phyloP scores from a whole-genome alignment of 37 sponge, comb jelly and placozoan genomes.

The Ephydatia muelleri region DNA sequence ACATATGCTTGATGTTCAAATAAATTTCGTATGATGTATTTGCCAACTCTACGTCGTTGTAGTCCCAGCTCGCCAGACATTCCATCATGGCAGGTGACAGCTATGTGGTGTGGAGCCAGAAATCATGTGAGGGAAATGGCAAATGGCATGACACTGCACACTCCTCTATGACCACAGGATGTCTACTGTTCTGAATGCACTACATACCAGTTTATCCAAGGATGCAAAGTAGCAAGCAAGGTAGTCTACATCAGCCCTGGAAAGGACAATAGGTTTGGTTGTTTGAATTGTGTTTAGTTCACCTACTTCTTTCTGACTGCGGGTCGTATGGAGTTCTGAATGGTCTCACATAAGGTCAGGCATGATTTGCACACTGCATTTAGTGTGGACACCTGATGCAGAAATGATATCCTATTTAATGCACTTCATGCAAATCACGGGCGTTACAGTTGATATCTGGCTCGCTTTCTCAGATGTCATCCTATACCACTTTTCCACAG shows the following conservation, averaged over 20 bases:
- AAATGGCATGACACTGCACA: too few relatives aligned
- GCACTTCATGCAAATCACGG: not conserved
- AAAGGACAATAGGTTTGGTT: not conserved
- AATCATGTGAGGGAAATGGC: not conserved
- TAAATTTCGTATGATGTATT: not conserved
- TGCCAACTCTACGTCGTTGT: not conserved
- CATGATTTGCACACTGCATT: not conserved
- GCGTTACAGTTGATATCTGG: not conserved
- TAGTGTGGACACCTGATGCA: not conserved
- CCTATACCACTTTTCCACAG: not conserved
- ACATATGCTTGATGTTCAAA: not conserved
- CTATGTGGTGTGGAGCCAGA: not conserved
- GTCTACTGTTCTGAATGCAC: not conserved
- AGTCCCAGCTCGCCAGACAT: not conserved
- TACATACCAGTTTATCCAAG: conserved; percentile 53
- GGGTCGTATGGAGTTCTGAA: not conserved
- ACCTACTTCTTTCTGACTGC: not conserved
- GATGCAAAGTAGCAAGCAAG: conserved; percentile 27
- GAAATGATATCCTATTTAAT: not conserved
- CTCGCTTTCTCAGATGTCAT: not conserved
- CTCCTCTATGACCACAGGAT: too few relatives aligned
- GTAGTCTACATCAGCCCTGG: conserved; percentile 43
- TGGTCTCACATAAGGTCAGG: not conserved
- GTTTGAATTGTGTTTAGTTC: not conserved
- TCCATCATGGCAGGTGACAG: not conserved